Evolutionary conservation across 2,888 invertebrate species (phyloP).

Genomic region (Dorcus hopei): DNA sequence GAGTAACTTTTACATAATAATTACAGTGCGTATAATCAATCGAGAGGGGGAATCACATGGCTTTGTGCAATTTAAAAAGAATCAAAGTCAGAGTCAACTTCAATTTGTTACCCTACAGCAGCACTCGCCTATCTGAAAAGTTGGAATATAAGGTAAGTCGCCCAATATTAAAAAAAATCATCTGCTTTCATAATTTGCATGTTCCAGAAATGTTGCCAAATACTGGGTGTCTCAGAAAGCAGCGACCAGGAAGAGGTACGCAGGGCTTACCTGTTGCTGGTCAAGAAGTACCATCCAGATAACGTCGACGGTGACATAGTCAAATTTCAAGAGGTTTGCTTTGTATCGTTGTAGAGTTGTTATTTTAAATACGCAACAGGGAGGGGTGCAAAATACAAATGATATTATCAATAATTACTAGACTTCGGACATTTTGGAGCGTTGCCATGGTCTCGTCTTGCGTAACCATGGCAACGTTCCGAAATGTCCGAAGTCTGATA

Average conservation of each 20-base stretch:
- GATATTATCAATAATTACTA: no score
- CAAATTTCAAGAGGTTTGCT: conserved; percentile 67
- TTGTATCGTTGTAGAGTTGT: no score
- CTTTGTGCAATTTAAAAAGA: conserved; percentile 13
- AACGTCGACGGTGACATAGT: conserved; percentile 71
- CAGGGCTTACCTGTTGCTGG: conserved; percentile 69
- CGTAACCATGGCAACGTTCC: no score
- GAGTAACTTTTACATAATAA: not conserved
- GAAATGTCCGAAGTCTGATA: no score
- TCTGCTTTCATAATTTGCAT: conserved; percentile 6
- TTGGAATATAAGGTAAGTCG: conserved; percentile 22
- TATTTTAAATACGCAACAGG: no score
- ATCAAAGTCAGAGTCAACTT: conserved; percentile 5
- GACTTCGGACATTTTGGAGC: no score
- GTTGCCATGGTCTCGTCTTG: no score
- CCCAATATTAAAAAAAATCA: not conserved
- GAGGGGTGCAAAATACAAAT: no score
- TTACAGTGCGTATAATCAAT: no score
- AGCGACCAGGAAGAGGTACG: conserved; percentile 72
- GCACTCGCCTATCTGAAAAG: conserved; percentile 3
- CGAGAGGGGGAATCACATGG: conserved; percentile 2
- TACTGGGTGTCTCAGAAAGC: conserved; percentile 63
- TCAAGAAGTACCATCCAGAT: conserved; percentile 83
- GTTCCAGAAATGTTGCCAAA: conserved; percentile 64
- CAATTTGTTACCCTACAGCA: not conserved